These are phyloP conservation scores for Helarctos malayanus DNA, from an alignment of 2,797 vertebrate genomes.

Conservation along the genomic window DNA sequence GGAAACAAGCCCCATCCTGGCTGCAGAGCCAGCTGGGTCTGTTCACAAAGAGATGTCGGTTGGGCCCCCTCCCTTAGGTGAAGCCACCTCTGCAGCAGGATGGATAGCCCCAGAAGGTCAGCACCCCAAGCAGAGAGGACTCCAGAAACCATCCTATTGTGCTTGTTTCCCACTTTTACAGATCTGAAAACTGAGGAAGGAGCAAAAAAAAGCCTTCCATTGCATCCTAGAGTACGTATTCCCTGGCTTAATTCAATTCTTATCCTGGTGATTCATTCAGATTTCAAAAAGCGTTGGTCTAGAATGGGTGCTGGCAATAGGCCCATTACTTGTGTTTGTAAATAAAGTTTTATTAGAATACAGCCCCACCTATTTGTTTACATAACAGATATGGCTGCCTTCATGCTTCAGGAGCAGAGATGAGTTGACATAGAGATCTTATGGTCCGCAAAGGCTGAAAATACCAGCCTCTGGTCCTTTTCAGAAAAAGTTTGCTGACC, in stretches of 20 bases:
- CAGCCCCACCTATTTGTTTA: not conserved
- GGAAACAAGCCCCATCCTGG: not conserved
- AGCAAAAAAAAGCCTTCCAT: not conserved
- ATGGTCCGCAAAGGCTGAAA: not conserved
- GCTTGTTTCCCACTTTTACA: not conserved
- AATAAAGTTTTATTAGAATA: constrained; percentile 27
- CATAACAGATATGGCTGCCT: not conserved
- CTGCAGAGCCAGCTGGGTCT: not conserved
- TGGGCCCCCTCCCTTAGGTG: not conserved
- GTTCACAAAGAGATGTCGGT: not conserved
- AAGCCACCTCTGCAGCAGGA: not conserved
- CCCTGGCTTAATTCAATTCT: not conserved
- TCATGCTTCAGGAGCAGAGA: not conserved
- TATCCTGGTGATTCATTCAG: not conserved
- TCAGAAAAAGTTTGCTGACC: not conserved
- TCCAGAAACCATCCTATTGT: not conserved
- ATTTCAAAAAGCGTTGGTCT: not conserved
- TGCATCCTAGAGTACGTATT: not conserved
- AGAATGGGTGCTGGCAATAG: not conserved
- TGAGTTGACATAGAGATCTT: not conserved
- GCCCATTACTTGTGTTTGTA: not conserved
- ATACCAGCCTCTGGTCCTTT: not conserved
- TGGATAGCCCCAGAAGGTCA: no score
- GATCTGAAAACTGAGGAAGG: not conserved
- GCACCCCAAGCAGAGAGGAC: not conserved